A percentile compares a stretch with the other conserved stretches of the same genome.
Conservation (phyloP, 2,888 invertebrate species). For the Carpatolechia fugitivella region DNA sequence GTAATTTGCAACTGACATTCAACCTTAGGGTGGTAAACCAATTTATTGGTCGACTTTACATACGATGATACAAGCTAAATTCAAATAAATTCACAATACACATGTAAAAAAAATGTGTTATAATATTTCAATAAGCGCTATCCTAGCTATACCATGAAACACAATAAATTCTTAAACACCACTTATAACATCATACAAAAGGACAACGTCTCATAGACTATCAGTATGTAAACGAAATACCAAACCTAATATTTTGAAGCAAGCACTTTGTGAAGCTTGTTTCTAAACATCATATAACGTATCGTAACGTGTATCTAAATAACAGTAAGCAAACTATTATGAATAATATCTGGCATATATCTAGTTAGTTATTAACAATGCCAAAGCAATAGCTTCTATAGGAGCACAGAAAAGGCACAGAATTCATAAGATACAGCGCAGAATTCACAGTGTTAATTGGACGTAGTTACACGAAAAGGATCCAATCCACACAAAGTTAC, state of each 20-base stretch:
- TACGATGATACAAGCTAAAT: no score
- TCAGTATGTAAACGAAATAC: slow-evolving; percentile 8
- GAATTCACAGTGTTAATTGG: slow-evolving; percentile 38
- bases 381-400: slow-evolving; percentile 57
- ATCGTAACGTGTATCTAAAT: not conserved
- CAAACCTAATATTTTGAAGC: slow-evolving; percentile 6
- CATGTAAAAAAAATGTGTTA: no score
- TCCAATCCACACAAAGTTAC: no score
- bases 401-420: slow-evolving; percentile 71
- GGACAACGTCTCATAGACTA: slow-evolving; percentile 13
- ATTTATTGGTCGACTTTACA: no score
- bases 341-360: not conserved
- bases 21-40: no score
- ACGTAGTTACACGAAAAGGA: no score
- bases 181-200: not conserved
- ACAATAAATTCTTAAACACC: slow-evolving; percentile 8
- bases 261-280: slow-evolving; percentile 9
- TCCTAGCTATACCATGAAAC: slow-evolving; percentile 1
- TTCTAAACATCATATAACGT: slow-evolving; percentile 28
- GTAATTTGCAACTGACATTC: no score
- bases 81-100: no score
- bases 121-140: no score
- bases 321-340: not conserved
- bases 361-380: slow-evolving; percentile 35
- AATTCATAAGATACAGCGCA: slow-evolving; percentile 74